Conservation (phyloP, 2,888 invertebrate genomes). For the Ennomos fuscantarius region DNA sequence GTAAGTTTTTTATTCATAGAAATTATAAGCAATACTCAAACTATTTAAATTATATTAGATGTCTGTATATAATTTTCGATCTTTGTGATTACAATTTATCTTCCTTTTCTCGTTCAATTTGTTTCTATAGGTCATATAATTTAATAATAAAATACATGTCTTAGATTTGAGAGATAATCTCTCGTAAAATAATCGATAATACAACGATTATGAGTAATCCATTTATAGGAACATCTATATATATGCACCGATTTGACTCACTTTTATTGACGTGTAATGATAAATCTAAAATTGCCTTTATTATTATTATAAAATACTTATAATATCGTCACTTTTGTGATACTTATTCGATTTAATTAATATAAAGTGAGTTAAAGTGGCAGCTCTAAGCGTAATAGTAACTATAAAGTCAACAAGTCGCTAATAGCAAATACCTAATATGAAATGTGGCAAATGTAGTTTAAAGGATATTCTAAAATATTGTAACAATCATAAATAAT, state of each 20-base stretch:
- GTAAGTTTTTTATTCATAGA: constrained; percentile 59
- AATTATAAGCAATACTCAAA: constrained; percentile 72
- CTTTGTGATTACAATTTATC: constrained; percentile 19
- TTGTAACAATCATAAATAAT: constrained; percentile 51
- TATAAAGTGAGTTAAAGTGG: constrained; percentile 52
- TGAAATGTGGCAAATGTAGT: constrained; percentile 59
- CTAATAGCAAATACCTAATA: constrained; percentile 39
- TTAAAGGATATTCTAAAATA: constrained; percentile 73
- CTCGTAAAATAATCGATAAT: constrained; percentile 35
- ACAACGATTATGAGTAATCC: constrained; percentile 39
- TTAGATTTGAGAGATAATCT: constrained; percentile 21
- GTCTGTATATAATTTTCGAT: constrained; percentile 23
- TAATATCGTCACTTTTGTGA: constrained; percentile 60
- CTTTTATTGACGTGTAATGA: constrained; percentile 45
- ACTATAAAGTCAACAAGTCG: constrained; percentile 21
- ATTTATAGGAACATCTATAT: constrained; percentile 33
- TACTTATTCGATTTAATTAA: constrained; percentile 37
- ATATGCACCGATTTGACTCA: constrained; percentile 49
- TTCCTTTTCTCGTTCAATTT: constrained; percentile 13
- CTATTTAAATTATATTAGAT: constrained; percentile 31
- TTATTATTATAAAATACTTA: constrained; percentile 45
- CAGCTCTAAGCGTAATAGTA: constrained; percentile 39
- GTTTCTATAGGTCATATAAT: constrained; percentile 11
- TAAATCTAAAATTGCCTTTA: constrained; percentile 53
- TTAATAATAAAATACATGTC: constrained; percentile 6